phyloP scores from a whole-genome alignment of 2,797 vertebrate genomes.

The Botia almorhae region DNA sequence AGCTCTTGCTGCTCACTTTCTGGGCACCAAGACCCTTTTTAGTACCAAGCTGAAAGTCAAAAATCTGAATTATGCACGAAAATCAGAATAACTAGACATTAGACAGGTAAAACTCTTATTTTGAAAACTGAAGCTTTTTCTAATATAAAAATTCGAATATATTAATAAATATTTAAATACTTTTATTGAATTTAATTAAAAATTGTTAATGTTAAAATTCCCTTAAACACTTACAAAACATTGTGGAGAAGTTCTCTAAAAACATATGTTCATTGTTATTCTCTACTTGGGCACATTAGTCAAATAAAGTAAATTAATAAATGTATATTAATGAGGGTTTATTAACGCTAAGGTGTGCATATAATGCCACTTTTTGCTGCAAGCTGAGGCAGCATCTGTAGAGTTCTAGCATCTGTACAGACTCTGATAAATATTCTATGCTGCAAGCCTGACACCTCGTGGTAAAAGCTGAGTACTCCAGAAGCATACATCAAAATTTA shows the following conservation, averaged over 20 bases:
- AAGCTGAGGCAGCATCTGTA: neutral
- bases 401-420: too few relatives aligned
- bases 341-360: too few relatives aligned
- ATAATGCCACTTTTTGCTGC: neutral
- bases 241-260: too few relatives aligned
- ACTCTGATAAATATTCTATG: neutral
- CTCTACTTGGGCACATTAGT: neutral
- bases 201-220: too few relatives aligned
- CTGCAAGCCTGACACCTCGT: slow-evolving; percentile 43
- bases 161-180: too few relatives aligned
- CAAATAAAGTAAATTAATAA: too few relatives aligned
- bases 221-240: too few relatives aligned
- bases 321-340: neutral
- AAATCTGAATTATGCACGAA: slow-evolving; percentile 8
- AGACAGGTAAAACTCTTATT: too few relatives aligned
- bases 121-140: too few relatives aligned
- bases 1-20: slow-evolving; percentile 97
- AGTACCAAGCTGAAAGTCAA: slow-evolving; percentile 83
- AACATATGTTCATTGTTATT: neutral
- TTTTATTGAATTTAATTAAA: too few relatives aligned
- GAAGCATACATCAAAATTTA: neutral
- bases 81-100: neutral
- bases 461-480: slow-evolving; percentile 14
- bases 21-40: slow-evolving; percentile 96
- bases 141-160: too few relatives aligned